These are phyloP conservation scores for Zygothrica quintamaculata DNA, from an alignment of 2,888 invertebrate species.

Conservation along the genomic window DNA sequence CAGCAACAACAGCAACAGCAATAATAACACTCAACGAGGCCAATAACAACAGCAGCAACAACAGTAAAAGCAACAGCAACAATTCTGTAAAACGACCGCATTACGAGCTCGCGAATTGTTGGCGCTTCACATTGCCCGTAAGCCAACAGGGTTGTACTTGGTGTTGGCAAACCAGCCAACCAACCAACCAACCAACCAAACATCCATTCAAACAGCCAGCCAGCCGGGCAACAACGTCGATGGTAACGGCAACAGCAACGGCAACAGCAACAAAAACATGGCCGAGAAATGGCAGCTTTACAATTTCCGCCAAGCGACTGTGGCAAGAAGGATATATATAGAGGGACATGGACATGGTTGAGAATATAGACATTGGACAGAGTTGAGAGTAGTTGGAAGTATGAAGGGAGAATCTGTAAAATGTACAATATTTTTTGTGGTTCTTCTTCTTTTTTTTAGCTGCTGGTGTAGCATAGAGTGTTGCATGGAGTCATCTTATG, in stretches of 20 bases:
- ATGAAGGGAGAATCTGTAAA: conserved; percentile 43
- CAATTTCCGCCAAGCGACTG: conserved; percentile 77
- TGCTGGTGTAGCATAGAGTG: conserved; percentile 33
- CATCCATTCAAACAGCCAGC: conserved; percentile 24
- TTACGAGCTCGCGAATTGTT: conserved; percentile 80
- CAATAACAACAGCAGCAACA: conserved; percentile 36
- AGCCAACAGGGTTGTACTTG: conserved; percentile 47
- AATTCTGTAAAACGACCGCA: conserved; percentile 70
- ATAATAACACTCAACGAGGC: conserved; percentile 16
- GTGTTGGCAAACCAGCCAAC: conserved; percentile 13
- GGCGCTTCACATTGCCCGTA: conserved; percentile 51
- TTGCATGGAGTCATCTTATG: conserved; percentile 63
- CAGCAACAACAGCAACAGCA: conserved; percentile 41
- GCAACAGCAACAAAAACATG: conserved; percentile 56
- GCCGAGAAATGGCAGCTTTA: conserved; percentile 82
- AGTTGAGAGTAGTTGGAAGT: neutral
- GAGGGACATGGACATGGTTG: conserved; percentile 16
- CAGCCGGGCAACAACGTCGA: conserved; percentile 22
- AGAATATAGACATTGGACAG: neutral
- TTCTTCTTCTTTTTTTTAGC: conserved; percentile 27
- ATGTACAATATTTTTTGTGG: conserved; percentile 52
- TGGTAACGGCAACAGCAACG: conserved; percentile 18
- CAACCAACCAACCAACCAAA: conserved; percentile 21
- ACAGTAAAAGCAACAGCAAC: conserved; percentile 43
- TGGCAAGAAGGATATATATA: conserved; percentile 27